These are phyloP conservation scores for Gryllus bimaculatus DNA, from an alignment of 1,140 invertebrate genomes.

Conservation along the genomic window DNA sequence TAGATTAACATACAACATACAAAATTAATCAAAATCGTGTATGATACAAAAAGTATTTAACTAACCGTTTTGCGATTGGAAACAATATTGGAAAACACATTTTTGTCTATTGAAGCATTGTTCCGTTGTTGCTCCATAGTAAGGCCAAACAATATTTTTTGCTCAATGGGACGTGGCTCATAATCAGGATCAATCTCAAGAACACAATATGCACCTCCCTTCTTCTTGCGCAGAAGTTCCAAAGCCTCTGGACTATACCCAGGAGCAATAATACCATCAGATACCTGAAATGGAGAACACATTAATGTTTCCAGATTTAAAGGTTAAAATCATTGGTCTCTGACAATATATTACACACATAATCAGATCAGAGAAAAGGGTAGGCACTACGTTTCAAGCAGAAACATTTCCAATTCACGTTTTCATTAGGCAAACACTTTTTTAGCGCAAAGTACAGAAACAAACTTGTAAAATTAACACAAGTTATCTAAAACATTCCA, in stretches of 20 bases:
- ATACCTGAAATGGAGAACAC: slow-evolving; percentile 48
- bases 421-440: too few species aligned
- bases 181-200: slow-evolving; percentile 85
- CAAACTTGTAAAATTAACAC: too few species aligned
- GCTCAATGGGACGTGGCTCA: slow-evolving; percentile 69
- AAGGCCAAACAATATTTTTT: slow-evolving; percentile 82
- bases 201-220: slow-evolving; percentile 86
- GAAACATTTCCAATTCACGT: too few species aligned
- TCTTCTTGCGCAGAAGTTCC: slow-evolving; percentile 88
- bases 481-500: too few species aligned
- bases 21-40: not conserved
- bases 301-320: too few species aligned
- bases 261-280: slow-evolving; percentile 94
- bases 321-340: too few species aligned
- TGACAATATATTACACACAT: too few species aligned
- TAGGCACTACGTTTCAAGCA: too few species aligned
- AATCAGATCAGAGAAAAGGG: too few species aligned
- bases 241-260: slow-evolving; percentile 78
- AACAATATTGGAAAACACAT: slow-evolving; percentile 77
- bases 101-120: slow-evolving; percentile 70
- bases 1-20: not conserved
- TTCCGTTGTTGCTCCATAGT: slow-evolving; percentile 88
- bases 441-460: too few species aligned
- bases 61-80: slow-evolving; percentile 14
- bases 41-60: not conserved